phyloP scores from a whole-genome alignment of 2,113 vertebrate species.

The Aspiorhynchus laticeps region DNA sequence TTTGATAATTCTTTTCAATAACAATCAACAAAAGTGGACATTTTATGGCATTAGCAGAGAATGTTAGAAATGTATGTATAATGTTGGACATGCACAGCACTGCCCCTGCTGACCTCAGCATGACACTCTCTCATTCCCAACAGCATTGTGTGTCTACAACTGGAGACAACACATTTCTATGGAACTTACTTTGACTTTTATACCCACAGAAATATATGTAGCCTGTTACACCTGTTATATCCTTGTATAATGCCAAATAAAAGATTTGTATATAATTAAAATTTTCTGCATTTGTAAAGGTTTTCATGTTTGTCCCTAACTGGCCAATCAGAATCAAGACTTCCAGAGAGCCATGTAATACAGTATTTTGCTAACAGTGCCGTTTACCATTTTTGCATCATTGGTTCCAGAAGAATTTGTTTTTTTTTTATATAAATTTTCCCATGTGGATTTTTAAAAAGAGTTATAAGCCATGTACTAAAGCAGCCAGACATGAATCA shows the following conservation, averaged over 20 bases:
- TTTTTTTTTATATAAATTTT: too few species aligned
- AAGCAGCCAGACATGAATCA: too few species aligned
- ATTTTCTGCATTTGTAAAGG: neutral
- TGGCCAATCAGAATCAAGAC: neutral
- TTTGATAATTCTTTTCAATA: slow-evolving; percentile 41
- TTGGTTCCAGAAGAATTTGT: too few species aligned
- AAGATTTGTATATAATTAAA: slow-evolving; percentile 38
- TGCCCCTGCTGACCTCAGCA: slow-evolving; percentile 51
- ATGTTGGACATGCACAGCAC: slow-evolving; percentile 45
- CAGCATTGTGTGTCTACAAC: slow-evolving; percentile 21
- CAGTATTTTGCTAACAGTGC: too few species aligned
- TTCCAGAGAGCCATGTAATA: neutral
- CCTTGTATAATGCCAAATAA: slow-evolving; percentile 52
- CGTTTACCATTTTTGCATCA: too few species aligned
- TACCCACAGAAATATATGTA: slow-evolving; percentile 43
- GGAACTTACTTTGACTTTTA: slow-evolving; percentile 40
- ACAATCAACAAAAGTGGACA: neutral
- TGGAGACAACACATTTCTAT: slow-evolving; percentile 24
- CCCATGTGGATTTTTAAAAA: too few species aligned
- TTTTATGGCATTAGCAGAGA: slow-evolving; percentile 5
- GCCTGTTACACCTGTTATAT: slow-evolving; percentile 48
- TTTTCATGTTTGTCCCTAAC: neutral
- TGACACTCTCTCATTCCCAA: slow-evolving; percentile 44
- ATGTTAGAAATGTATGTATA: slow-evolving; percentile 24
- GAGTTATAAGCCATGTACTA: too few species aligned